phyloP scores from a whole-genome alignment of 2,888 invertebrate genomes.

The Taphrorychus bicolor region DNA sequence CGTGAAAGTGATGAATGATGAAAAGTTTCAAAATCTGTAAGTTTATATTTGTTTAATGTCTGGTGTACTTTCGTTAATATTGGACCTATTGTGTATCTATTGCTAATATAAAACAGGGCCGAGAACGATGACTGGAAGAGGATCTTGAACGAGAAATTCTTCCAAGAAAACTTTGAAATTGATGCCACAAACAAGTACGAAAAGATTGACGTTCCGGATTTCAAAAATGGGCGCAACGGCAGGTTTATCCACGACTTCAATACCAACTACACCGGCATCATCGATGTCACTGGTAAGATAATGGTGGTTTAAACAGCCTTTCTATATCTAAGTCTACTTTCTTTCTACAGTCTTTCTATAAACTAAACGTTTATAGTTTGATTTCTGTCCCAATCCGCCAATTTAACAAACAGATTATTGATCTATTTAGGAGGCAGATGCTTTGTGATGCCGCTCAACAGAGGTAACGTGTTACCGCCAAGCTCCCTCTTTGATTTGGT shows the following conservation, averaged over 20 bases:
- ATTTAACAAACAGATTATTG: no score
- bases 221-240: slow-evolving; percentile 80
- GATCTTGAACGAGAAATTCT: slow-evolving; percentile 49
- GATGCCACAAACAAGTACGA: slow-evolving; percentile 77
- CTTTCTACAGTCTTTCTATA: no score
- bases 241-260: slow-evolving; percentile 94
- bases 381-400: no score
- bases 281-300: slow-evolving; percentile 54
- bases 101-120: no score
- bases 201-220: slow-evolving; percentile 86
- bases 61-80: no score
- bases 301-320: no score
- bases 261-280: slow-evolving; percentile 69
- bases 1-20: slow-evolving; percentile 14
- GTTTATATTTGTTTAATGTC: background rate
- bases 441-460: slow-evolving; percentile 90
- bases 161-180: slow-evolving; percentile 84
- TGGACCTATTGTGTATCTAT: no score
- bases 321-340: no score
- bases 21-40: slow-evolving; percentile 14
- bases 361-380: no score
- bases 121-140: slow-evolving; percentile 29
- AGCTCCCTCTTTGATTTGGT: slow-evolving; percentile 80
- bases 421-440: slow-evolving; percentile 69
- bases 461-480: slow-evolving; percentile 76